Conservation (phyloP, 2,797 vertebrate genomes). For the Thunnus albacares region DNA sequence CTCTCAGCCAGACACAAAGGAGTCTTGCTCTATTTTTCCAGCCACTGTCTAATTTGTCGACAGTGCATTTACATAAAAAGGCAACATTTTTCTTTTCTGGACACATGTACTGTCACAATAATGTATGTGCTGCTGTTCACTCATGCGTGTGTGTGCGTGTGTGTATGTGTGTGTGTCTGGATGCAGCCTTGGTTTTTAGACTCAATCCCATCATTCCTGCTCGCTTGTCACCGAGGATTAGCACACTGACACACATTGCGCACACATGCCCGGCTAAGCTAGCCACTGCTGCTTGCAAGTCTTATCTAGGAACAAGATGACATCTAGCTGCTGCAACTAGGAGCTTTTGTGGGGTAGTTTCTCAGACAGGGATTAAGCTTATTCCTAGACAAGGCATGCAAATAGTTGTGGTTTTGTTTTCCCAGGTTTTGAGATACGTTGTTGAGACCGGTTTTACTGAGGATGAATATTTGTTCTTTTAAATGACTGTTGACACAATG, state of each 20-base stretch:
- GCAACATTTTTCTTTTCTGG: constrained; percentile 14
- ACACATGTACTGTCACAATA: constrained; percentile 27
- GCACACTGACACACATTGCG: constrained; percentile 75
- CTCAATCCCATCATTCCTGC: constrained; percentile 56
- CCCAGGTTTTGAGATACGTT: not conserved
- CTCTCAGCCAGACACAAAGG: constrained; percentile 43
- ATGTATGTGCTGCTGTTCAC: constrained; percentile 26
- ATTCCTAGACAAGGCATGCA: constrained; percentile 3
- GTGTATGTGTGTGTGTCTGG: not conserved
- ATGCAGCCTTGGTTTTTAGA: constrained; percentile 32
- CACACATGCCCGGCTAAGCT: constrained; percentile 33
- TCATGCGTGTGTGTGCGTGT: constrained; percentile 1
- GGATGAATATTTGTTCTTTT: not conserved
- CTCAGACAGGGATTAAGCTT: constrained; percentile 47
- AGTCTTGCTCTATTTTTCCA: constrained; percentile 31
- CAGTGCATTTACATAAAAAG: constrained; percentile 47
- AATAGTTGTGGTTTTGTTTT: not conserved
- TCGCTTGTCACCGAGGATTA: constrained; percentile 67
- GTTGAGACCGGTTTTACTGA: not conserved
- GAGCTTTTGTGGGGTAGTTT: constrained; percentile 22
- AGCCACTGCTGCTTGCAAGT: constrained; percentile 5
- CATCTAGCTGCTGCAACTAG: constrained; percentile 25
- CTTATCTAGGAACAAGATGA: constrained; percentile 17
- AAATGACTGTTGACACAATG: not conserved
- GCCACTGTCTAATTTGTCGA: constrained; percentile 34